phyloP scores from a whole-genome alignment of 1,140 invertebrate species.

The Drosophila obscura region DNA sequence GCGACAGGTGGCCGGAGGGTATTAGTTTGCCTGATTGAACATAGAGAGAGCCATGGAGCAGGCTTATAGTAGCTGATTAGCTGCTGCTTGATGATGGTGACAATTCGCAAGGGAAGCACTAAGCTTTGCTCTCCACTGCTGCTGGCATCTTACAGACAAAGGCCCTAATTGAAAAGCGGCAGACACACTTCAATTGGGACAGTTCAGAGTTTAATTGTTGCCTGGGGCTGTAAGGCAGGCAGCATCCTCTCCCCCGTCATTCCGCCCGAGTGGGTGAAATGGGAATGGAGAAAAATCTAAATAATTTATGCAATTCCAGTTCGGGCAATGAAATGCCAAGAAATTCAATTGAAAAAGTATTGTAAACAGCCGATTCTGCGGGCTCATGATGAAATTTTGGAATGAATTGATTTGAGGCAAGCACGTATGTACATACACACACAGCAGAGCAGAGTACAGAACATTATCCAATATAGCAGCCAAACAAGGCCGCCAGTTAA shows the following conservation, averaged over 20 bases:
- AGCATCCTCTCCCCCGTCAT: constrained; percentile 8
- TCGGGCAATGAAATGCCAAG: constrained; percentile 52
- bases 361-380: constrained; percentile 67
- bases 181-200: constrained; percentile 63
- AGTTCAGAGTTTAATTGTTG: constrained; percentile 73
- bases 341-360: constrained; percentile 69
- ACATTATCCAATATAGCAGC: constrained; percentile 34
- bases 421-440: constrained; percentile 23
- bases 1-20: constrained; percentile 33
- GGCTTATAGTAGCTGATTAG: background rate
- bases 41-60: constrained; percentile 21
- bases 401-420: constrained; percentile 70
- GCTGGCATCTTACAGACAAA: constrained; percentile 9
- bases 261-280: background rate
- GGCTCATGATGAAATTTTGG: constrained; percentile 67
- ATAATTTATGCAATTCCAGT: constrained; percentile 74
- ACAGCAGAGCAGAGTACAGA: constrained; percentile 17
- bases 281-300: constrained; percentile 58
- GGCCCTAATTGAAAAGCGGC: constrained; percentile 61
- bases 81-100: constrained; percentile 15
- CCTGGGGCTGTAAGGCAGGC: background rate
- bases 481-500: constrained; percentile 32
- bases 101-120: background rate
- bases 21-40: constrained; percentile 65
- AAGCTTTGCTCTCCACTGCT: constrained; percentile 13